Percentiles rank a stretch among this genome's conserved stretches.
Conservation (phyloP, 2,113 vertebrate genomes). For the Cryptotis parvus region DNA sequence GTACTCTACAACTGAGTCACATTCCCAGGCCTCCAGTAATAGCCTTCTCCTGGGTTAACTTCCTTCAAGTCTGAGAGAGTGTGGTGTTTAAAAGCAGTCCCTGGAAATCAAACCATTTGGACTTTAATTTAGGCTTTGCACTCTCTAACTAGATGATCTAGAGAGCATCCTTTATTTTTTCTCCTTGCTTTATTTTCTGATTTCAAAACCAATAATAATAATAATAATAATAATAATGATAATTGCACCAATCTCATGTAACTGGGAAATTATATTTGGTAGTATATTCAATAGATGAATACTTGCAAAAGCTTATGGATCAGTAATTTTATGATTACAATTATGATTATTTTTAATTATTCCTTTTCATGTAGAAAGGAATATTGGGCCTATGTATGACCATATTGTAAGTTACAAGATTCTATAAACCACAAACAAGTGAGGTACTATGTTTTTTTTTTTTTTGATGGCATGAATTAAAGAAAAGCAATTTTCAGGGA, state of each 20-base stretch:
- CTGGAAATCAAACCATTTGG: not conserved
- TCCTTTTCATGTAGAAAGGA: conserved; percentile 16
- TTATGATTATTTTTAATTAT: conserved; percentile 4
- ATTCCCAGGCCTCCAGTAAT: not conserved
- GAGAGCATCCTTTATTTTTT: not conserved
- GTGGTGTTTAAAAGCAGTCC: not conserved
- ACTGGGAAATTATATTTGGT: not conserved
- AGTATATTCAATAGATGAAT: conserved; percentile 4
- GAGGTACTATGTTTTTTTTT: not conserved
- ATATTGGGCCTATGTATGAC: not conserved
- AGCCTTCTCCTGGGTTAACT: not conserved
- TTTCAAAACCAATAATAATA: conserved; percentile 17
- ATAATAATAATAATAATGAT: too few relatives aligned
- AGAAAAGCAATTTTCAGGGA: not conserved
- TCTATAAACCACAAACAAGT: not conserved
- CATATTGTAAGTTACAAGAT: not conserved
- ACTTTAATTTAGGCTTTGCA: not conserved
- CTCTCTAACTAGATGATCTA: not conserved
- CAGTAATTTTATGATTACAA: not conserved
- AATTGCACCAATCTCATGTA: not conserved
- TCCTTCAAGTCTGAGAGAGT: not conserved
- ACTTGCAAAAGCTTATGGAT: not conserved
- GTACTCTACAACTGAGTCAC: too few relatives aligned
- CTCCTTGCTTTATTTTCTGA: not conserved
- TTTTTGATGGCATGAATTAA: not conserved